Base-by-base conservation (phyloP, 2,113 vertebrate genomes). In the Equus quagga region DNA sequence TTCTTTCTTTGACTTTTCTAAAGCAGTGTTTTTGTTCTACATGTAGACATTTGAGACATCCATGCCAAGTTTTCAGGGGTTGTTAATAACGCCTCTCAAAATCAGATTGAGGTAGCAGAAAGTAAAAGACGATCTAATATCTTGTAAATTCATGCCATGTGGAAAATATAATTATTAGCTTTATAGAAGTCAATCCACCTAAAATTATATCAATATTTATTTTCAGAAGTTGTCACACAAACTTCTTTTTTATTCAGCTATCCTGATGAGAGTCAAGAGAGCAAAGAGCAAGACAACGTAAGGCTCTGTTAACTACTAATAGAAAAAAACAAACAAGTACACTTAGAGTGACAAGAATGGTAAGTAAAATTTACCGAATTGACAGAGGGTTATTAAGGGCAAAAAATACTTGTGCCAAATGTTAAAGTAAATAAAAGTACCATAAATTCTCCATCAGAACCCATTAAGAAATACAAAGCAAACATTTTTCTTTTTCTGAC, bases 341-440 rank as follows among this genome's bases (percentile, higher is more conserved):
- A 26, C 51, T 89, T 81, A 91, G 2, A 46, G 28, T 41, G 81
- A 70, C 11, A 86, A n/a, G 49, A 93, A 33, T 80, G 36, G 6
- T 44, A 4, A 36, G 8, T 64, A 21, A 12, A 89, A 79, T 58
- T 94, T 91, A 91, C 56, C 75, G 73, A 94, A 82, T 46, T 83
- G n/a, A 85, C 62, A 24, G 26, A 85, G 90, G 82, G 23, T 51
- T 56, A 36, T 85, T 81, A 94, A 96, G 64, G 87, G 26, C 33
- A 82, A 89, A 73, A 76, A 70, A 70, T 75, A 56, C 9, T 83
- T 60, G n/a, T 41, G n/a, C 2, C 44, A 90, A 82, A 81, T 49
- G 31, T 88, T 95, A 89, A 95, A 81, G 73, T 51, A 67, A 95
- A 92, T 81, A 17, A 80, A 80, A 94, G 85, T 83, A 60, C 13